A percentile compares a stretch with the other conserved stretches of the same genome.
phyloP scores from a whole-genome alignment of 2,797 vertebrate genomes.

The Gouania willdenowi region DNA sequence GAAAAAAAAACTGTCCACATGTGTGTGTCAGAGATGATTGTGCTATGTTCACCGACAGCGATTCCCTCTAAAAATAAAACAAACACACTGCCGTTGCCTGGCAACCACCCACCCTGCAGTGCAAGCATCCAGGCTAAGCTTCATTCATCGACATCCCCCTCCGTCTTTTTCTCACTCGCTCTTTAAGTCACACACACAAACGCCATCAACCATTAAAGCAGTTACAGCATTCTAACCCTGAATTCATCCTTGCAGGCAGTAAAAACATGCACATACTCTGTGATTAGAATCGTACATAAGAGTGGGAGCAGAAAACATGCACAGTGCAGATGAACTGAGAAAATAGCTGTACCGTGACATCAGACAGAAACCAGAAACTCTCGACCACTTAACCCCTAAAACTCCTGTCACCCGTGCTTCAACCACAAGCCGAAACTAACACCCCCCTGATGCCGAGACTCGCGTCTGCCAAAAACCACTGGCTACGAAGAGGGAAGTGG shows the following conservation, averaged over 20 bases:
- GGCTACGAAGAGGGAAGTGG: slow-evolving; percentile 61
- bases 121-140: slow-evolving; percentile 72
- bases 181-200: slow-evolving; percentile 19
- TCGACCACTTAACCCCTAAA: slow-evolving; percentile 56
- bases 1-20: slow-evolving; percentile 10
- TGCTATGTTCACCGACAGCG: slow-evolving; percentile 59
- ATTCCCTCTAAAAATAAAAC: slow-evolving; percentile 79
- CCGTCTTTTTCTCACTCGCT: slow-evolving; percentile 29
- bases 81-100: slow-evolving; percentile 70
- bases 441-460: slow-evolving; percentile 40
- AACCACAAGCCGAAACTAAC: slow-evolving; percentile 65
- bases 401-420: slow-evolving; percentile 44
- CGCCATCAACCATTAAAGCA: slow-evolving; percentile 53
- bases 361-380: slow-evolving; percentile 54
- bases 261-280: slow-evolving; percentile 28
- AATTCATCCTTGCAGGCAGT: slow-evolving; percentile 54
- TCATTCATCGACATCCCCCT: slow-evolving; percentile 68
- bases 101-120: slow-evolving; percentile 70
- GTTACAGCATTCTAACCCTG: slow-evolving; percentile 49
- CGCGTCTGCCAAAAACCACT: slow-evolving; percentile 46
- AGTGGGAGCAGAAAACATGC: not conserved
- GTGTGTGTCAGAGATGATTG: slow-evolving; percentile 35
- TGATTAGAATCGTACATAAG: slow-evolving; percentile 12
- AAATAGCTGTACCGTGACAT: slow-evolving; percentile 31
- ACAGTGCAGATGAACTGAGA: not conserved